phyloP scores from a whole-genome alignment of 2,797 vertebrate species.

The Danio tinwini region DNA sequence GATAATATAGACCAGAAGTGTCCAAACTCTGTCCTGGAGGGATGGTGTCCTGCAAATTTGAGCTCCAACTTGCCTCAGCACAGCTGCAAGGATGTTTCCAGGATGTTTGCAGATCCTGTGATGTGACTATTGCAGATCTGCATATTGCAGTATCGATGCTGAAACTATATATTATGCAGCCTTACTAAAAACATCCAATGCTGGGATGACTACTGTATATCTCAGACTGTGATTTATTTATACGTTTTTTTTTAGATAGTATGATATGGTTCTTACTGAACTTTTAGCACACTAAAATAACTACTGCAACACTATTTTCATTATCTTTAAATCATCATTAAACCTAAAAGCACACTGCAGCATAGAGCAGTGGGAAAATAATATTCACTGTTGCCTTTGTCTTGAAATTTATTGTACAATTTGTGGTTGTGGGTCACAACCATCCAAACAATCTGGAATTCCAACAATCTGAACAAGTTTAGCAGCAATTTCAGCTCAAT shows the following conservation, averaged over 20 bases:
- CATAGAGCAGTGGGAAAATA: constrained; percentile 15
- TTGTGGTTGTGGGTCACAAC: constrained; percentile 44
- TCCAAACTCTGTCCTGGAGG: too few species aligned
- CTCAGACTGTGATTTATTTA: too few species aligned
- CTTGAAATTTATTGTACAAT: constrained; percentile 30
- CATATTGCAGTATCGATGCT: too few species aligned
- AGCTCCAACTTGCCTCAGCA: too few species aligned
- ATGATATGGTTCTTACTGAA: neutral
- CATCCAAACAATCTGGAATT: constrained; percentile 48
- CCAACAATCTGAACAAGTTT: constrained; percentile 43
- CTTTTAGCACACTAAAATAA: neutral
- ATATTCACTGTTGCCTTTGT: constrained; percentile 16
- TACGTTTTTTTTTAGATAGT: neutral
- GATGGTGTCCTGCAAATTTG: too few species aligned
- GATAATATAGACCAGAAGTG: too few species aligned
- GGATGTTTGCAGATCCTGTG: too few species aligned
- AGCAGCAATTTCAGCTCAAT: neutral
- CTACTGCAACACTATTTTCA: neutral
- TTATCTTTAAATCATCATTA: neutral
- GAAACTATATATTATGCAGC: too few species aligned
- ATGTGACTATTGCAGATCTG: too few species aligned
- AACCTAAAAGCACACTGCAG: constrained; percentile 13
- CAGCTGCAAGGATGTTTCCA: too few species aligned
- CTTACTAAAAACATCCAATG: neutral
- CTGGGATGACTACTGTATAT: neutral